These are phyloP conservation scores for Notolabrus celidotus DNA, from an alignment of 2,797 vertebrate species.

Conservation along the genomic window DNA sequence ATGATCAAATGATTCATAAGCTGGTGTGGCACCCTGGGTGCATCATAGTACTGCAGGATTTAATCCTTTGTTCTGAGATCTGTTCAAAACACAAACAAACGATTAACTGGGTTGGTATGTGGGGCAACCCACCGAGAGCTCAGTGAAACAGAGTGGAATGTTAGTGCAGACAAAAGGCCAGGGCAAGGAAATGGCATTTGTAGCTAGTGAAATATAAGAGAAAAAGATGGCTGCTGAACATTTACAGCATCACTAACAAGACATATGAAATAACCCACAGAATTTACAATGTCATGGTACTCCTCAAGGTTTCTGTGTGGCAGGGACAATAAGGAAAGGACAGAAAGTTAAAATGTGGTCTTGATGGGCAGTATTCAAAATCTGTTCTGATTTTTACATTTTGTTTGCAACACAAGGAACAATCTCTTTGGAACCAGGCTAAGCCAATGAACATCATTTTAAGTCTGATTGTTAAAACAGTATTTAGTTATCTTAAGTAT, in stretches of 20 bases:
- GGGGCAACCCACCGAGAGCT: constrained; percentile 22
- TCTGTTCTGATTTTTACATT: background rate
- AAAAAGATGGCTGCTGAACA: background rate
- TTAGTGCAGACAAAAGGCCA: constrained; percentile 10
- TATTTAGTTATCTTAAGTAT: background rate
- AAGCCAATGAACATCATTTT: background rate
- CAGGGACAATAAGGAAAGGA: constrained; percentile 5
- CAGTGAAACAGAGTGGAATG: constrained; percentile 10
- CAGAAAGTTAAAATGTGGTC: background rate
- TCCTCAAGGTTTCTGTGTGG: background rate
- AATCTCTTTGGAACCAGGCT: background rate
- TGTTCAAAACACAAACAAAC: constrained; percentile 61
- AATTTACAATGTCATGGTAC: background rate
- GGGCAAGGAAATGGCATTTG: background rate
- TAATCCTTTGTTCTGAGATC: constrained; percentile 63
- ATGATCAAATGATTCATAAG: constrained; percentile 58
- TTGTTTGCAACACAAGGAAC: background rate
- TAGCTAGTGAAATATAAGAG: background rate
- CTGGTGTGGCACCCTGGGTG: constrained; percentile 9
- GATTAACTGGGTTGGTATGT: constrained; percentile 36
- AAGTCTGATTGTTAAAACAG: constrained; percentile 37
- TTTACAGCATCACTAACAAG: background rate
- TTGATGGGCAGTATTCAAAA: no score
- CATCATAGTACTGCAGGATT: constrained; percentile 25
- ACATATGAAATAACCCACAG: background rate